A percentile compares a stretch with the other conserved stretches of the same genome.
Evolutionary conservation across 2,113 vertebrate species (phyloP).

Genomic region (Acanthochromis polyacanthus): DNA sequence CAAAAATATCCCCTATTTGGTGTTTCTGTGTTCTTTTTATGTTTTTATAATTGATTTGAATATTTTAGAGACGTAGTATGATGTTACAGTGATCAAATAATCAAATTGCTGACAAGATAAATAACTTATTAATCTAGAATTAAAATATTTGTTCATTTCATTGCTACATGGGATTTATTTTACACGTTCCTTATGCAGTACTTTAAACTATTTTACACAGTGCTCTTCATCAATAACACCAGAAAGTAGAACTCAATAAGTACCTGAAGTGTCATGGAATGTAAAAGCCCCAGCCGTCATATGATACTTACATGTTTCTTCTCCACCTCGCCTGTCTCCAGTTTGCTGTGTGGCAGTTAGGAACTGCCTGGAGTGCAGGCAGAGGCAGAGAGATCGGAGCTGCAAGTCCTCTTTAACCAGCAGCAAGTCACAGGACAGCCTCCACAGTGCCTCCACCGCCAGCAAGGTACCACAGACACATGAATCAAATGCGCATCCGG

Average conservation of each 20-base stretch:
- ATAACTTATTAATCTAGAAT: no score
- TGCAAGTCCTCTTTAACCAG: constrained; percentile 89
- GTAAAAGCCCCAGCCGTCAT: neutral
- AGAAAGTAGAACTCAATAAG: no score
- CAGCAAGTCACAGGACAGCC: constrained; percentile 92
- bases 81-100: no score
- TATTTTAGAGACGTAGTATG: no score
- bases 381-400: constrained; percentile 94
- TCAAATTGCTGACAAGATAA: no score
- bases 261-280: neutral
- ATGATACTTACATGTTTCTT: constrained; percentile 35
- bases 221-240: neutral
- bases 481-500: constrained; percentile 2
- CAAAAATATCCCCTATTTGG: no score
- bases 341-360: constrained; percentile 98
- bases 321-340: constrained; percentile 57
- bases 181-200: no score
- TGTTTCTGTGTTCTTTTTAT: no score
- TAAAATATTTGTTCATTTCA: no score
- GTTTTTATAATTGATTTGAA: no score
- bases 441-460: constrained; percentile 86
- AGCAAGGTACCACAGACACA: constrained; percentile 88
- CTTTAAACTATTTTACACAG: no score
- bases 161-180: no score
- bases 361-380: constrained; percentile 97